Percentiles rank a stretch among this genome's conserved stretches.
Conservation (phyloP, 2,113 vertebrate genomes). For the mouse (Mus musculus) region DNA sequence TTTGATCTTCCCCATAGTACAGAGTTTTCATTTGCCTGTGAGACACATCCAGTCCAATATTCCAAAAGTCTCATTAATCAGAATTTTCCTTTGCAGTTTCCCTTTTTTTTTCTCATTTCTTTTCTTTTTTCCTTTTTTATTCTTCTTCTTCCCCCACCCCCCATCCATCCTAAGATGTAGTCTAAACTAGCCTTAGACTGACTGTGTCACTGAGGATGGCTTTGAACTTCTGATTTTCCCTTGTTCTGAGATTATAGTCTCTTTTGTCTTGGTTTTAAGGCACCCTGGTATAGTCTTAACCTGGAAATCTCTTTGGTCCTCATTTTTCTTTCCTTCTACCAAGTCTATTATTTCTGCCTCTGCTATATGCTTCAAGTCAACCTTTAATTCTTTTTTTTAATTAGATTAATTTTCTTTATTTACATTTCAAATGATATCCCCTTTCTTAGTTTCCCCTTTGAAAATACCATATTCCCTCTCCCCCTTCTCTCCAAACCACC, state of each 20-base stretch:
- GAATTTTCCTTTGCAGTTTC: neutral
- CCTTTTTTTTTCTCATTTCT: too few species aligned
- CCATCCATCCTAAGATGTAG: too few species aligned
- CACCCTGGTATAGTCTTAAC: neutral
- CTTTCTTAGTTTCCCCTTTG: too few species aligned
- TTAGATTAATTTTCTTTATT: too few species aligned
- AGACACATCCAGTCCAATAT: neutral
- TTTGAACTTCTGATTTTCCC: neutral
- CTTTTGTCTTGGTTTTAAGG: neutral
- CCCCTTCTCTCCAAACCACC: too few species aligned
- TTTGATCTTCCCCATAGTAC: neutral
- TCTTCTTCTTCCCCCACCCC: too few species aligned
- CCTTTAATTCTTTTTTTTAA: neutral
- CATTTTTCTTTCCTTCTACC: neutral
- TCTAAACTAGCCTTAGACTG: neutral
- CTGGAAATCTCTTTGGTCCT: neutral
- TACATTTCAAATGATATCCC: too few species aligned
- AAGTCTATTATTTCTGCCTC: neutral
- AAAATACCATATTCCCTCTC: too few species aligned
- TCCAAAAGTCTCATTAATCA: conserved; percentile 14
- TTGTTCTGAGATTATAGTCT: neutral
- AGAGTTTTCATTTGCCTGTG: neutral
- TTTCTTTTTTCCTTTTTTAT: neutral
- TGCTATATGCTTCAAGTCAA: neutral
- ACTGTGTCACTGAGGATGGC: neutral